Conservation (phyloP, 30 jellyfish, hydroid and myxozoan genomes). For the Aurelia sp. region DNA sequence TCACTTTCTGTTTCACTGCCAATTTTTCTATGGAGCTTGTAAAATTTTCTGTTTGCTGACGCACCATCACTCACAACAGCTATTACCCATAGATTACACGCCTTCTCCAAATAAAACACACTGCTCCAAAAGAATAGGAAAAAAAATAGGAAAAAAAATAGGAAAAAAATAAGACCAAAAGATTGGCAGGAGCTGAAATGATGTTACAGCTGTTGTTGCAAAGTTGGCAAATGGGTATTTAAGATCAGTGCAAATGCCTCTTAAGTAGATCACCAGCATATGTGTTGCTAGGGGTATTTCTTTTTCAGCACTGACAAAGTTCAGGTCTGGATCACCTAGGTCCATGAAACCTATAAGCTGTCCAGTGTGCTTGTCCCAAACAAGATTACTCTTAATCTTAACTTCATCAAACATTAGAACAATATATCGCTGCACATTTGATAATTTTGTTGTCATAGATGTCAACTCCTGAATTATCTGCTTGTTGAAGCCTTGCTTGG, state of each 20-base stretch:
- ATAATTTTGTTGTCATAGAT: conserved; percentile 30
- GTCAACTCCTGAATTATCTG: conserved; percentile 50
- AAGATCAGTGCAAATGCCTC: conserved; percentile 54
- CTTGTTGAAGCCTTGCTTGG: conserved; percentile 54
- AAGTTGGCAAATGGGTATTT: conserved; percentile 64
- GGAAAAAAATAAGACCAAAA: too few species aligned
- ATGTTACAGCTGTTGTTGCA: conserved; percentile 66
- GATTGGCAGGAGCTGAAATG: conserved; percentile 65
- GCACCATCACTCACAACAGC: conserved; percentile 76
- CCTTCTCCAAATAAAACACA: conserved; percentile 63
- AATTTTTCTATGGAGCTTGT: conserved; percentile 58
- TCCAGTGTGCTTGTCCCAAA: conserved; percentile 71
- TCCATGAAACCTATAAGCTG: conserved; percentile 73
- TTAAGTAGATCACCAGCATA: conserved; percentile 71
- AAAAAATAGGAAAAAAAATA: too few species aligned
- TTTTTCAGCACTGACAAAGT: conserved; percentile 58
- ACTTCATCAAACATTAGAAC: conserved; percentile 48
- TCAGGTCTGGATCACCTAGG: conserved; percentile 77
- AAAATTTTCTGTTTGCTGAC: conserved; percentile 60
- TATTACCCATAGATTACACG: conserved; percentile 67
- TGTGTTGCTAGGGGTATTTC: conserved; percentile 66
- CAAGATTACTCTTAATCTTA: conserved; percentile 54
- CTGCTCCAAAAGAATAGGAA: conserved; percentile 67
- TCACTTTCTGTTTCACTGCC: conserved; percentile 36
- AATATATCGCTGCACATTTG: conserved; percentile 23